Conservation (phyloP, 1,140 invertebrate genomes). For the Lepidurus apus region DNA sequence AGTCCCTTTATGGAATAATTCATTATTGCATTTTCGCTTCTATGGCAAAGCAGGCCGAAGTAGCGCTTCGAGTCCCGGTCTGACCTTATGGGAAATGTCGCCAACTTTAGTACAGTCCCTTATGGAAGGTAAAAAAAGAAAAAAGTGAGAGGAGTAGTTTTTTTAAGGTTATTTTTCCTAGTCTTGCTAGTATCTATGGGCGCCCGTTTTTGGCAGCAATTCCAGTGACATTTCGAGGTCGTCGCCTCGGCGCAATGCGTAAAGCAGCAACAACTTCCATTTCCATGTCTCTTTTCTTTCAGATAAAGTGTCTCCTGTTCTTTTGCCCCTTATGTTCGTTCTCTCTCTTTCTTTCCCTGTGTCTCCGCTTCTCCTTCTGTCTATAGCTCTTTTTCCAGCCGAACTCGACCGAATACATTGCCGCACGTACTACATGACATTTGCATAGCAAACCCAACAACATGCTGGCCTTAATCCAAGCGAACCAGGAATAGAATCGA, state of each 20-base stretch:
- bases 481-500: constrained; percentile 9
- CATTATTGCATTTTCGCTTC: too few relatives aligned
- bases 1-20: too few relatives aligned
- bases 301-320: background rate
- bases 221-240: constrained; percentile 7
- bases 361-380: background rate
- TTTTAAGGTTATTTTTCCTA: too few relatives aligned
- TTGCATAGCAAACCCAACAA: constrained; percentile 6
- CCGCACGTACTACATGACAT: constrained; percentile 17
- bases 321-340: background rate
- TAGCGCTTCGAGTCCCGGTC: too few relatives aligned
- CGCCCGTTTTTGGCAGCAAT: constrained; percentile 15
- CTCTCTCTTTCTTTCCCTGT: background rate
- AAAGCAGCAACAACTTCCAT: background rate
- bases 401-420: background rate
- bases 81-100: too few relatives aligned
- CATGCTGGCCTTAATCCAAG: constrained; percentile 5
- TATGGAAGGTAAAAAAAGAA: too few relatives aligned
- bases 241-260: background rate
- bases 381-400: background rate
- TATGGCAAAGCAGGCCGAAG: too few relatives aligned
- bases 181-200: background rate
- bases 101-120: too few relatives aligned
- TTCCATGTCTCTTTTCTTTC: background rate
- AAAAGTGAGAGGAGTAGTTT: too few relatives aligned